These are phyloP conservation scores for Syngnathus scovelli DNA, from an alignment of 2,113 vertebrate genomes.

Conservation along the genomic window DNA sequence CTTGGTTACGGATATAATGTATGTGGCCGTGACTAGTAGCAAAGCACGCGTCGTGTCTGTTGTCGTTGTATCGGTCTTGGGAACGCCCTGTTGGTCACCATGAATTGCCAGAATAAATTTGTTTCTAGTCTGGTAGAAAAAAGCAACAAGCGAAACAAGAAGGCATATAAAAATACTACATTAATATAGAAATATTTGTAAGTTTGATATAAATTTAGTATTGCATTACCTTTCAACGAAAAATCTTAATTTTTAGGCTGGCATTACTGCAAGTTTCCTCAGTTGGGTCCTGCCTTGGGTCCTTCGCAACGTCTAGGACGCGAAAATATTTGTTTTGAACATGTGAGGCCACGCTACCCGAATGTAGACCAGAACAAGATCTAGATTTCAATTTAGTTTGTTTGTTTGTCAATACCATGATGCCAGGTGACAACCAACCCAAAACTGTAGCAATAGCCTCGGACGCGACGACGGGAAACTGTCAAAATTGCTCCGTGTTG, in stretches of 20 bases:
- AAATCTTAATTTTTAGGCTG: background rate
- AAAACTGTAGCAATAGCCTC: conserved; percentile 71
- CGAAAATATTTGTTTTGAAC: conserved; percentile 63
- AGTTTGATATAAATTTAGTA: background rate
- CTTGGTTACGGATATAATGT: background rate
- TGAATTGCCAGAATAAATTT: conserved; percentile 35
- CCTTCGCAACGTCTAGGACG: conserved; percentile 60
- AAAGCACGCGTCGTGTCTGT: background rate
- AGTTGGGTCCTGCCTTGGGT: conserved; percentile 47
- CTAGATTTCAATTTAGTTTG: background rate
- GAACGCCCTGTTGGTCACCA: background rate
- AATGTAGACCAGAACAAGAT: background rate
- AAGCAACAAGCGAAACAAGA: too few relatives aligned
- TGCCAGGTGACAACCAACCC: conserved; percentile 84
- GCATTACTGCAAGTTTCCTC: conserved; percentile 19
- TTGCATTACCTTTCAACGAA: background rate
- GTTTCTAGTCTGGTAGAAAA: background rate
- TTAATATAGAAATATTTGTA: fast-evolving
- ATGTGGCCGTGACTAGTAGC: background rate
- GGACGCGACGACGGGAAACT: conserved; percentile 68
- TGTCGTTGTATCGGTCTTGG: too few relatives aligned
- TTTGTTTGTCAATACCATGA: conserved; percentile 72
- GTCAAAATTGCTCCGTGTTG: conserved; percentile 83
- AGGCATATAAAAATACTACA: background rate
- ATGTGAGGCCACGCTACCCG: too few relatives aligned